Conservation (phyloP, 2,113 vertebrate species). For the Myotis davidii region DNA sequence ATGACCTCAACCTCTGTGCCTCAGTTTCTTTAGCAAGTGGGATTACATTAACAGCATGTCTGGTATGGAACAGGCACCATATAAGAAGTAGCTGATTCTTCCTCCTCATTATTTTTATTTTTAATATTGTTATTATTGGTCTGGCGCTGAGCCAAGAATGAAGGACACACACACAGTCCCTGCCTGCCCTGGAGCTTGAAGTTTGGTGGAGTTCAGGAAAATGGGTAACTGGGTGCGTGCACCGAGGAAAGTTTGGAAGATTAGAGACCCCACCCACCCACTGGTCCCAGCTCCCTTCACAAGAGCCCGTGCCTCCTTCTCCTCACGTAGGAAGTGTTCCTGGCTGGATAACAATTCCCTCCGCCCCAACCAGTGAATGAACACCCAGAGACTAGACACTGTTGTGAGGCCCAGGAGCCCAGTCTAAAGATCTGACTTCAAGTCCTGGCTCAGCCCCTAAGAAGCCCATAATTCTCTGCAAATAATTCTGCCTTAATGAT, state of each 20-base stretch:
- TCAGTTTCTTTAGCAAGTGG: constrained; percentile 26
- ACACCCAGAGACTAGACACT: too few relatives aligned
- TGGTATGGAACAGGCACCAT: fast-evolving
- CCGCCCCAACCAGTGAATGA: background rate
- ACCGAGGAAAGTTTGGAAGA: background rate
- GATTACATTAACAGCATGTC: background rate
- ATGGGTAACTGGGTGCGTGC: fast-evolving
- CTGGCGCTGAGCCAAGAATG: background rate
- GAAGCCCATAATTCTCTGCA: background rate
- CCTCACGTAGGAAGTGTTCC: background rate
- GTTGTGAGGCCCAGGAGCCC: too few relatives aligned
- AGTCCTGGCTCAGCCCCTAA: background rate
- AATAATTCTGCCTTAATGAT: background rate
- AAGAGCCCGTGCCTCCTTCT: background rate
- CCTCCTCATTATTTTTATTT: background rate
- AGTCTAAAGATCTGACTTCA: background rate
- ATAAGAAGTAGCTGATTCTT: background rate
- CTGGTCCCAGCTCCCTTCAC: background rate
- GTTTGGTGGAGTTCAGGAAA: background rate
- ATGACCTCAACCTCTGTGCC: background rate
- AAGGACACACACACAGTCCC: background rate
- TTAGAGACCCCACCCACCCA: background rate
- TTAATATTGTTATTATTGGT: background rate
- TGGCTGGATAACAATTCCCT: background rate
- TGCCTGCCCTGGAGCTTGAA: background rate